These are phyloP conservation scores for Semnornis frantzii DNA, from an alignment of 2,113 vertebrate genomes.

Conservation along the genomic window DNA sequence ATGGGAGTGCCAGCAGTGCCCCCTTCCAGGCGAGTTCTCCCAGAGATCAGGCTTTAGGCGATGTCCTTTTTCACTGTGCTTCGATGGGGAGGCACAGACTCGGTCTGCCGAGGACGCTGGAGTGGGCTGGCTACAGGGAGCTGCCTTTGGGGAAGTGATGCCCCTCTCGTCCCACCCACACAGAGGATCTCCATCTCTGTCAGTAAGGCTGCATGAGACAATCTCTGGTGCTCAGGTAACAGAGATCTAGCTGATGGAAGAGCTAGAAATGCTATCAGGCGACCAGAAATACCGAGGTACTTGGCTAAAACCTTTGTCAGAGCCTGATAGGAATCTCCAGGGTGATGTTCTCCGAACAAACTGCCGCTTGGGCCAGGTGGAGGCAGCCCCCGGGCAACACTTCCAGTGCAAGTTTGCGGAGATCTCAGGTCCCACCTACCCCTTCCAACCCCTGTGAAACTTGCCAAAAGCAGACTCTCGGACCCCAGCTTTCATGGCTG, in stretches of 20 bases:
- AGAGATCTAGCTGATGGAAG: neutral
- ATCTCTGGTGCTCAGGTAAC: neutral
- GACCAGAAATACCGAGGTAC: neutral
- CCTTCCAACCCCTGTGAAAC: neutral
- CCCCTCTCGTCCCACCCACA: neutral
- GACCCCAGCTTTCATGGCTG: neutral
- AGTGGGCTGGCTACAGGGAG: neutral
- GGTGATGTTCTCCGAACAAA: neutral
- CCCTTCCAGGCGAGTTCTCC: neutral
- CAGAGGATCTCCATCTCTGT: neutral
- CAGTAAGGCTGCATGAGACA: neutral
- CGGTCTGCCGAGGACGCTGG: neutral
- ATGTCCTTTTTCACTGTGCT: rapidly evolving
- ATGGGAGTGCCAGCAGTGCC: neutral
- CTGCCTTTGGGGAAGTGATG: neutral
- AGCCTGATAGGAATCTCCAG: neutral
- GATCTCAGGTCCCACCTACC: neutral
- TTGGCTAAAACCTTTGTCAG: neutral
- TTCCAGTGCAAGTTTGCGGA: neutral
- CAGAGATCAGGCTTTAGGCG: neutral
- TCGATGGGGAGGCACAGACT: neutral
- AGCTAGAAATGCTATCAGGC: neutral
- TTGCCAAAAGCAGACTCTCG: neutral
- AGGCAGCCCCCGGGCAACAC: neutral
- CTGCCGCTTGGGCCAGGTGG: neutral